Evolutionary conservation across 2,888 invertebrate genomes (phyloP).

Genomic region (Smittia sp.): DNA sequence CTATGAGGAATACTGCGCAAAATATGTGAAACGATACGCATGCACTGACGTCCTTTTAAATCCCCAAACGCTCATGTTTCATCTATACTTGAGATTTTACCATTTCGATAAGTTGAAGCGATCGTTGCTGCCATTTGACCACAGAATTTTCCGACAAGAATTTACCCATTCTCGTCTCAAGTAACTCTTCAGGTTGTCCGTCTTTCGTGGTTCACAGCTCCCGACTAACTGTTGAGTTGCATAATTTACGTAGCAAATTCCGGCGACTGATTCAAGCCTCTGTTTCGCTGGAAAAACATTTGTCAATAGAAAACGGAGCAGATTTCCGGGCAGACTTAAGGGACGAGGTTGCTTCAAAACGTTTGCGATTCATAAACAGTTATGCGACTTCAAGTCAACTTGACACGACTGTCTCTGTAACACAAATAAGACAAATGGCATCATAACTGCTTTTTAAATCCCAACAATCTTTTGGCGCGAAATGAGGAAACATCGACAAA

Average conservation of each 20-base stretch:
- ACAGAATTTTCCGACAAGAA: too few relatives aligned
- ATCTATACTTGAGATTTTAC: too few relatives aligned
- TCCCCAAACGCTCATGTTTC: conserved; percentile 11
- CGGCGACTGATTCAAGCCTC: not conserved
- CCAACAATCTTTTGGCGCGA: conserved; percentile 34
- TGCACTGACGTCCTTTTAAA: conserved; percentile 24
- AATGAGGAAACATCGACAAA: not conserved
- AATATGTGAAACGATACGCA: conserved; percentile 20
- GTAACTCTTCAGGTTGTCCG: too few relatives aligned
- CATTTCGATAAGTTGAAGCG: conserved; percentile 13
- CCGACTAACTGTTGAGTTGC: too few relatives aligned
- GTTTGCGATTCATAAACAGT: not conserved
- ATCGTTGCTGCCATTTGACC: too few relatives aligned
- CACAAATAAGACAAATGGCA: conserved; percentile 36
- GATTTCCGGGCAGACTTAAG: conserved; percentile 15
- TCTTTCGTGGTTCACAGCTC: too few relatives aligned
- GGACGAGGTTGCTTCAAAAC: conserved; percentile 23
- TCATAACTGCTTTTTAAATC: conserved; percentile 16
- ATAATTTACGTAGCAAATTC: too few relatives aligned
- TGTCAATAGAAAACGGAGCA: not conserved
- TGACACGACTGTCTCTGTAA: too few relatives aligned
- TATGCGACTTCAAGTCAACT: too few relatives aligned
- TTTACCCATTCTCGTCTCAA: too few relatives aligned
- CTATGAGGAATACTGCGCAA: conserved; percentile 24
- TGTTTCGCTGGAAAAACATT: not conserved